phyloP scores from a whole-genome alignment of 2,888 invertebrate genomes.

The Chrysotoxum bicinctum region DNA sequence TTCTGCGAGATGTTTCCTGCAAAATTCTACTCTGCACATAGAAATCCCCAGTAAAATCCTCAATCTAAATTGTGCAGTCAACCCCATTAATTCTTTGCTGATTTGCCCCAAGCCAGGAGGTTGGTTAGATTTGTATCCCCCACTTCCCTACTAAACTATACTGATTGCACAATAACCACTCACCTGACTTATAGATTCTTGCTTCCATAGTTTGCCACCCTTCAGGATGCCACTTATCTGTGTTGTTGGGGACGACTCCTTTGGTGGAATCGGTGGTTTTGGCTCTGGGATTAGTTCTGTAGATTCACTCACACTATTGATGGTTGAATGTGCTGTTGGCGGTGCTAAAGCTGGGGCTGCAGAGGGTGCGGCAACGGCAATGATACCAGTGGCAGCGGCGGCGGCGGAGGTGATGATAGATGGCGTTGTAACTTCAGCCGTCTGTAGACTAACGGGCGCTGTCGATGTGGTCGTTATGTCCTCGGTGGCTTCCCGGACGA shows the following conservation, averaged over 20 bases:
- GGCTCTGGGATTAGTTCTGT: slow-evolving; percentile 74
- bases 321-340: slow-evolving; percentile 30
- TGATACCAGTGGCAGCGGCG: slow-evolving; percentile 31
- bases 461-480: slow-evolving; percentile 75
- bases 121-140: background rate
- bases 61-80: slow-evolving; percentile 64
- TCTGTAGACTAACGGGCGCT: slow-evolving; percentile 59
- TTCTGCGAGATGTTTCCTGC: background rate
- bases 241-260: slow-evolving; percentile 84
- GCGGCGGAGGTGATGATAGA: slow-evolving; percentile 33
- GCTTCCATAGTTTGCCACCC: slow-evolving; percentile 90
- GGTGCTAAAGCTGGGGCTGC: slow-evolving; percentile 24
- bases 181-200: slow-evolving; percentile 84
- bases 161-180: slow-evolving; percentile 70
- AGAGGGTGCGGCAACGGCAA: slow-evolving; percentile 11
- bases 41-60: slow-evolving; percentile 22
- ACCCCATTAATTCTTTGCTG: slow-evolving; percentile 38
- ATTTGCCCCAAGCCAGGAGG: background rate
- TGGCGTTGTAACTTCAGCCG: slow-evolving; percentile 53
- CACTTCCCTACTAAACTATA: slow-evolving; percentile 22
- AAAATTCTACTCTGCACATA: background rate
- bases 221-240: slow-evolving; percentile 89
- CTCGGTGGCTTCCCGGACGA: slow-evolving; percentile 82
- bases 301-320: slow-evolving; percentile 49
- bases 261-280: slow-evolving; percentile 79